Conservation (phyloP, 2,888 invertebrate species). For the Polydrusus tereticollis region DNA sequence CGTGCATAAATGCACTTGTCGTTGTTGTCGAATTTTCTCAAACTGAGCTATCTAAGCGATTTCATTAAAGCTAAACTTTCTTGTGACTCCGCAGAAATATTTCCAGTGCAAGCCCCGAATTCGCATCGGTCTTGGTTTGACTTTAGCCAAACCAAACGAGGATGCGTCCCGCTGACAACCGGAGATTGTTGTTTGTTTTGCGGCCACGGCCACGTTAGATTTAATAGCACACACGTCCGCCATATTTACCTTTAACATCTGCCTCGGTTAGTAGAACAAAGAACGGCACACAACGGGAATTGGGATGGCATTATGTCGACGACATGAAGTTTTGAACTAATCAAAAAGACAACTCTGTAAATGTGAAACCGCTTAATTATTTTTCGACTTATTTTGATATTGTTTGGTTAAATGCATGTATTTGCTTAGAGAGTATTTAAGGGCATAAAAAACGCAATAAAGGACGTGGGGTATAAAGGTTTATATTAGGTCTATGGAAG, state of each 20-base stretch:
- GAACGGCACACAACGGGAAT: slow-evolving; percentile 43
- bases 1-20: too few species aligned
- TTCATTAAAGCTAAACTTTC: too few species aligned
- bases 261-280: slow-evolving; percentile 53
- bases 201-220: slow-evolving; percentile 57
- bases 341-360: slow-evolving; percentile 36
- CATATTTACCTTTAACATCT: slow-evolving; percentile 60
- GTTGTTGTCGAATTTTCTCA: too few species aligned
- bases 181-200: slow-evolving; percentile 65
- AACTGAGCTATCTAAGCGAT: too few species aligned
- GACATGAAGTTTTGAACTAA: slow-evolving; percentile 30
- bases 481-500: too few species aligned
- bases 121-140: slow-evolving; percentile 1
- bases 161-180: slow-evolving; percentile 58
- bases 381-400: slow-evolving; percentile 21
- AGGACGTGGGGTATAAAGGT: too few species aligned
- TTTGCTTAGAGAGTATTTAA: too few species aligned
- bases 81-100: too few species aligned
- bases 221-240: slow-evolving; percentile 59
- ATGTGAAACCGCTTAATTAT: slow-evolving; percentile 31
- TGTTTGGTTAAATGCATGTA: neutral
- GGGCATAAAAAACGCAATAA: too few species aligned
- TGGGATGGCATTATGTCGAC: slow-evolving; percentile 14
- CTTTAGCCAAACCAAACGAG: slow-evolving; percentile 23
- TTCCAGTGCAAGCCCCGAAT: neutral